Base-by-base conservation (phyloP, 2,888 invertebrate genomes). In the Zaprionus obscuricornis region DNA sequence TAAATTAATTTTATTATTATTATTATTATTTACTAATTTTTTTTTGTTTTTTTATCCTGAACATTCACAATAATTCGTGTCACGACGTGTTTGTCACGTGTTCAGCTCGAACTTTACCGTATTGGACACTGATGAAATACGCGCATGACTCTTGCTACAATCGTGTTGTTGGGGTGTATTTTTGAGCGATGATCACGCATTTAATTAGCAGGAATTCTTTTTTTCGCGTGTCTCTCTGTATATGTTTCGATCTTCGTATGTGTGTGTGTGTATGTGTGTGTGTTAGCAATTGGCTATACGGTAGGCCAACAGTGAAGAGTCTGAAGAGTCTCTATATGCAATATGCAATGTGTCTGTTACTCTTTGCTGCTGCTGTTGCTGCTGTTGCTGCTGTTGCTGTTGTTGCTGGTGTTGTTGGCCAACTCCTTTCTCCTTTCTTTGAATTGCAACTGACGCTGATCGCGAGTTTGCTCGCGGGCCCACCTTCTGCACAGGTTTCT, bases 161-260 rank as follows among this genome's bases (percentile, higher is more conserved):
- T 67, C 63, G 42, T 51, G 64, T 54, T 58, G 54, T 50, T 57
- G 54, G 52, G 43, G 45, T 59, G 55, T 75, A 75, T 77, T 83
- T 74, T 69, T 66, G 69, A 72, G 76, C 74, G 66, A 65, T 76
- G 74, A 76, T 83, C 83, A 74, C 62, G 84, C 77, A 84, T 81
- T 79, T 81, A 79, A 83, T 83, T 77, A 83, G 81, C 79, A 67
- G 73, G 66, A 81, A 79, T 84, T 77, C 62, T 59, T 52, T 58
- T 22, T 26, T 56, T 47, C 36, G 43, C 34, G 45, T 26, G 22
- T 31, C 31, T 39, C 27, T 20, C 11, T 6, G 8, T n/a, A 31
- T 34, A 16, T n/a, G 17, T 10, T 43, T 36, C 29, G 29, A 36
- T 1, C 8, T 10, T 34, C 37, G 26, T 8, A 2, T 18, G 8